Evolutionary conservation across 2,888 invertebrate species (phyloP), one percentile per base, ranked within the genome.

Genomic region (Saturnia japonica): DNA sequence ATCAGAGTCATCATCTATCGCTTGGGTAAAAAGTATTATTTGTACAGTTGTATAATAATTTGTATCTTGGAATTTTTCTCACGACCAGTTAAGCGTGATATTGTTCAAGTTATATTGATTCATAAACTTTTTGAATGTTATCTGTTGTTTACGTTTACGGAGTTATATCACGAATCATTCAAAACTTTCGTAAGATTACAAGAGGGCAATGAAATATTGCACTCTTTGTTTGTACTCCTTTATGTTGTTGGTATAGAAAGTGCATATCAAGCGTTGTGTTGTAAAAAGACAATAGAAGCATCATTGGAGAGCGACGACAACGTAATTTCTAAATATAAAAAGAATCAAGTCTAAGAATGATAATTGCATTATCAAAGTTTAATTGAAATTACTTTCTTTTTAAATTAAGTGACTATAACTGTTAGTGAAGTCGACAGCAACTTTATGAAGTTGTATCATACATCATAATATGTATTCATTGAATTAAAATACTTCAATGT

Each of bases 221-320:
- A 70, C 62, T 73, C 70, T 72, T 71, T 47, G 68, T 57, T 73
- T 64, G 47, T 72, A 25, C 68, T 74, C 64, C 68, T 72, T 71
- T 71, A 68, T 76, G 71, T 70, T 68, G 72, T 70, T 68, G 72
- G 34, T 74, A 76, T 87, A 87, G 87, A 89, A 88, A 88, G 85
- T 86, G 81, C 77, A 78, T 74, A 76, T 74, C 71, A 72, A 79
- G 77, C 72, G 75, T 75, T 75, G 74, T 74, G 68, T 74, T 74
- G 74, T 77, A 81, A 82, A 84, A 83, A 87, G 81, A 88, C 85
- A 89, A 88, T 87, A 81, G 82, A 76, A 70, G 75, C 81, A 79
- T 82, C 82, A 77, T 75, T 79, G 76, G 75, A 78, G 79, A 78
- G 78, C 74, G 64, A 73, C 57, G 75, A 22, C 75, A 70, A 79